Percentiles rank a stretch among this genome's conserved stretches.
Conservation (phyloP, 2,797 vertebrate species). For the Vultur gryphus region DNA sequence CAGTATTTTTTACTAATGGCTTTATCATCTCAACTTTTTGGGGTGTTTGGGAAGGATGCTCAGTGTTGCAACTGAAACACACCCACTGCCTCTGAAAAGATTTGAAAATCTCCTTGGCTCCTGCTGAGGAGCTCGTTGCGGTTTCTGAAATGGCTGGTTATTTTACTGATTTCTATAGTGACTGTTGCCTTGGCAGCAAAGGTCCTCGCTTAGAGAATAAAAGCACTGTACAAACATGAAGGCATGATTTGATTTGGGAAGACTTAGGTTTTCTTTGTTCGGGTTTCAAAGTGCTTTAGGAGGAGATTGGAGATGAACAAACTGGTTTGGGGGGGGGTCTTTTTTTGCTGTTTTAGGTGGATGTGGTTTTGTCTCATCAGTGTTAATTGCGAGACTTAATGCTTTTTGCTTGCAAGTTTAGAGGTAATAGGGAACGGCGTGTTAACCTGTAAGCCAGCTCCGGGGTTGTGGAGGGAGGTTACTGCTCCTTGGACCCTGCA, state of each 20-base stretch:
- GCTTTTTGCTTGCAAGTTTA: not conserved
- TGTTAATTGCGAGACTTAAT: not conserved
- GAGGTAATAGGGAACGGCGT: not conserved
- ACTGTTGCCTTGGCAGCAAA: slow-evolving; percentile 52
- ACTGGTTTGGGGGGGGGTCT: not conserved
- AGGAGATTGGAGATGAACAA: not conserved
- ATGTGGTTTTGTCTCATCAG: not conserved
- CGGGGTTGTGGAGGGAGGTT: not conserved
- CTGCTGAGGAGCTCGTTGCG: not conserved
- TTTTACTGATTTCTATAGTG: slow-evolving; percentile 33
- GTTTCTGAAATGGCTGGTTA: not conserved
- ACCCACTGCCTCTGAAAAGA: not conserved
- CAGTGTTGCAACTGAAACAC: not conserved
- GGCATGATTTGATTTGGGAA: not conserved
- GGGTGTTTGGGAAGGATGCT: not conserved
- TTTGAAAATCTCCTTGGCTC: not conserved
- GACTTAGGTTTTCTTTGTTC: not conserved
- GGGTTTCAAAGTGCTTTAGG: not conserved
- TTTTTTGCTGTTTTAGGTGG: not conserved
- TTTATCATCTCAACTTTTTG: not conserved
- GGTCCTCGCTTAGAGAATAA: not conserved
- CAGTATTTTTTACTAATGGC: rapidly evolving
- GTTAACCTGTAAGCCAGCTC: not conserved
- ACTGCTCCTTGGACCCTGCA: not conserved
- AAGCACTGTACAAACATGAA: not conserved